Evolutionary conservation across 2,113 vertebrate species (phyloP).

Genomic region (Notechis scutatus): DNA sequence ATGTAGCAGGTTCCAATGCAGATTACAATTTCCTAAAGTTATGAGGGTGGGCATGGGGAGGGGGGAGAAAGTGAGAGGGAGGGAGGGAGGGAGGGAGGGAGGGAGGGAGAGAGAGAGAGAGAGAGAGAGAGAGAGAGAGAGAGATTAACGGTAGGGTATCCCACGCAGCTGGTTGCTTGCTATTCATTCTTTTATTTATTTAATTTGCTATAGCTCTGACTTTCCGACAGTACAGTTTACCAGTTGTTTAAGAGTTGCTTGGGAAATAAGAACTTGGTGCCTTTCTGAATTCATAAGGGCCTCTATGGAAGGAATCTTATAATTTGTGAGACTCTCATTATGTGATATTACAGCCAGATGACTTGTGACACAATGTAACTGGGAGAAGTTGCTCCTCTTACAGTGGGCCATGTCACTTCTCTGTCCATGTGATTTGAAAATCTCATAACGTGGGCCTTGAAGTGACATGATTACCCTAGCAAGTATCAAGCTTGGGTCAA

Average conservation of each 20-base stretch:
- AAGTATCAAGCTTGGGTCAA: not conserved
- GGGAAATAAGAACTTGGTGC: slow-evolving; percentile 53
- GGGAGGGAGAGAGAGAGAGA: too few relatives aligned
- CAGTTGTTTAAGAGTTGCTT: slow-evolving; percentile 51
- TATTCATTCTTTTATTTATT: not conserved
- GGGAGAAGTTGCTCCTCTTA: slow-evolving; percentile 59
- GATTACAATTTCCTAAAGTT: not conserved
- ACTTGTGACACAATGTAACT: slow-evolving; percentile 59
- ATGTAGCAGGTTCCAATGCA: not conserved
- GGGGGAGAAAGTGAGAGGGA: too few relatives aligned
- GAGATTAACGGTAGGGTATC: not conserved
- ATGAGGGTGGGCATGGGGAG: too few relatives aligned
- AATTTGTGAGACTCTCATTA: slow-evolving; percentile 58
- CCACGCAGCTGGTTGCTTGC: not conserved
- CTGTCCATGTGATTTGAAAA: slow-evolving; percentile 38
- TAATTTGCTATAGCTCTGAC: not conserved
- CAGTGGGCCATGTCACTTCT: slow-evolving; percentile 47
- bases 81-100: too few relatives aligned
- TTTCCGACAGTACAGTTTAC: slow-evolving; percentile 16
- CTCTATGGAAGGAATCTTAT: slow-evolving; percentile 46
- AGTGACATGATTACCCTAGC: not conserved
- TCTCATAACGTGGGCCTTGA: slow-evolving; percentile 10
- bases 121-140: too few relatives aligned
- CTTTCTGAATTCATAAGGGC: slow-evolving; percentile 53
- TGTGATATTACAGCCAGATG: slow-evolving; percentile 61